These are phyloP conservation scores for Drosophila colorata DNA, from an alignment of 2,888 invertebrate genomes.

Conservation along the genomic window DNA sequence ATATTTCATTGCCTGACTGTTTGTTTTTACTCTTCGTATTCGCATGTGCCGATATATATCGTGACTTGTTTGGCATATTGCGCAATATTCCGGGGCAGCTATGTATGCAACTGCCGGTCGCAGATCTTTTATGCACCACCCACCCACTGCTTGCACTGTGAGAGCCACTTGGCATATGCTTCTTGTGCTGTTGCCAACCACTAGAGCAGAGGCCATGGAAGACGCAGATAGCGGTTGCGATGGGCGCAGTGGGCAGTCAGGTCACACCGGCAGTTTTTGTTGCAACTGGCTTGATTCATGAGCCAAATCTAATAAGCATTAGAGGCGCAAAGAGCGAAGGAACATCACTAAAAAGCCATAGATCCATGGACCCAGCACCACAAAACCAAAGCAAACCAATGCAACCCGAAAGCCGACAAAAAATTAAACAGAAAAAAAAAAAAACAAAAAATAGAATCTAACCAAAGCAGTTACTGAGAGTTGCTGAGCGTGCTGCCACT, in stretches of 20 bases:
- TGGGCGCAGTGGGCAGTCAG: conserved; percentile 8
- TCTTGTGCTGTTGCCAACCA: conserved; percentile 40
- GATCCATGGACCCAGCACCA: conserved; percentile 35
- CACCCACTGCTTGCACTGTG: too few species aligned
- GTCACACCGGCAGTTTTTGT: conserved; percentile 27
- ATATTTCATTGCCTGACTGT: conserved; percentile 47
- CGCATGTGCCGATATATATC: conserved; percentile 38
- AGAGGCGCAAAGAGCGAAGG: conserved; percentile 55
- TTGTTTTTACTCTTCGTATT: conserved; percentile 48
- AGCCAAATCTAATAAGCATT: conserved; percentile 79
- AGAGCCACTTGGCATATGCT: conserved; percentile 24
- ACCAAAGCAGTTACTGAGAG: conserved; percentile 70
- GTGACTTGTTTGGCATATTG: conserved; percentile 65
- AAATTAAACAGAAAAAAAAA: conserved; percentile 27
- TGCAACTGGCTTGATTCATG: conserved; percentile 73
- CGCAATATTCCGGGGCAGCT: conserved; percentile 33
- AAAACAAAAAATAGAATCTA: conserved; percentile 24
- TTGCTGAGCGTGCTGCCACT: conserved; percentile 57
- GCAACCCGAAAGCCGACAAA: conserved; percentile 51
- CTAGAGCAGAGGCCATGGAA: conserved; percentile 27
- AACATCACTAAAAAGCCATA: conserved; percentile 53
- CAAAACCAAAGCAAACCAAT: conserved; percentile 63
- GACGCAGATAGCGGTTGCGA: conserved; percentile 18
- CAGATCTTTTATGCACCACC: neutral
- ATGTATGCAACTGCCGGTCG: conserved; percentile 35